phyloP scores from a whole-genome alignment of 2,888 invertebrate species.

The Conomelus anceps region DNA sequence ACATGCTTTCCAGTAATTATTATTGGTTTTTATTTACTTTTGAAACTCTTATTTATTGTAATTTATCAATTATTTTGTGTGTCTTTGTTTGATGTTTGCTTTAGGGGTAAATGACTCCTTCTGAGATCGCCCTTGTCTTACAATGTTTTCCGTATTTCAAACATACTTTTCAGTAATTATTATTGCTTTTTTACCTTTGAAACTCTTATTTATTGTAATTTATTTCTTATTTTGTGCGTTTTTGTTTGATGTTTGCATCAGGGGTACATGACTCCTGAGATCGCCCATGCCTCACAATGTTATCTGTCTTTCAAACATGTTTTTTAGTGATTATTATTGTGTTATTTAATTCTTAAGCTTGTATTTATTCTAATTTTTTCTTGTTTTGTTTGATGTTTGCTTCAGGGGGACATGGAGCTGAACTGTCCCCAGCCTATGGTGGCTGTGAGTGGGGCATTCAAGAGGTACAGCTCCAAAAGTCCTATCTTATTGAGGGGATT shows the following conservation, averaged over 20 bases:
- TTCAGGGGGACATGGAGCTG: slow-evolving; percentile 4
- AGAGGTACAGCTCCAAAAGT: neutral
- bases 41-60: neutral
- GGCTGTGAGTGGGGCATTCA: slow-evolving; percentile 4
- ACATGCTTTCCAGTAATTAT: too few relatives aligned
- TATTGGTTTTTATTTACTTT: neutral
- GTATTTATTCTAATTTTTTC: neutral
- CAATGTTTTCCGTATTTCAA: too few relatives aligned
- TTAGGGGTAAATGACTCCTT: too few relatives aligned
- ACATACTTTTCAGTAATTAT: too few relatives aligned
- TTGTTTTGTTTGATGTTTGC: neutral
- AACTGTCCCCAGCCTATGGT: slow-evolving; percentile 1
- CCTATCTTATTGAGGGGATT: neutral
- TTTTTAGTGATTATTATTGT: too few relatives aligned
- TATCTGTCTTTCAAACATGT: too few relatives aligned
- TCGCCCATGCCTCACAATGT: too few relatives aligned
- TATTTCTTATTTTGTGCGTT: neutral
- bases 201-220: neutral
- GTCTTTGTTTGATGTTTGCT: neutral
- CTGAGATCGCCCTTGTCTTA: too few relatives aligned
- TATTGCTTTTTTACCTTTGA: neutral
- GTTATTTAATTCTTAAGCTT: neutral
- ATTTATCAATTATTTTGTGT: too few relatives aligned
- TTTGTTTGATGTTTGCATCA: neutral
- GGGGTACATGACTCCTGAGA: too few relatives aligned